Evolutionary conservation across 2,888 invertebrate genomes (phyloP).

Genomic region (Clunio marinus): DNA sequence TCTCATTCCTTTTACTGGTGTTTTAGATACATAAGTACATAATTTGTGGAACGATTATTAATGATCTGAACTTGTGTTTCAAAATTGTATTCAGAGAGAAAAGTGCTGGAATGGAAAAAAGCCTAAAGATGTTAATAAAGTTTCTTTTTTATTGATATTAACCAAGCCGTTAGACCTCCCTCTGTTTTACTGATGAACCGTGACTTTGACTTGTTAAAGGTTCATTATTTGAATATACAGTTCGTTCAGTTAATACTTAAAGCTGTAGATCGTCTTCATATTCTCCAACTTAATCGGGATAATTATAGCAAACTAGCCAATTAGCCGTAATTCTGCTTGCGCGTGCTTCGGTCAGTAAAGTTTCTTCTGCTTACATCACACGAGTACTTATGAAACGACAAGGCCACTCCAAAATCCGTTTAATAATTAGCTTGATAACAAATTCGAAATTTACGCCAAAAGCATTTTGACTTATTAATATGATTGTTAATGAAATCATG

Average conservation of each 20-base stretch:
- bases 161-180: background rate
- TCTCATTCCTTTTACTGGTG: too few species aligned
- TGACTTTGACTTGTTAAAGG: slow-evolving; percentile 13
- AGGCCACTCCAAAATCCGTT: too few species aligned
- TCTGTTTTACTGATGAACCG: background rate
- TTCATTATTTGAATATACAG: background rate
- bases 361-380: slow-evolving; percentile 1
- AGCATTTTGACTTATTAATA: too few species aligned
- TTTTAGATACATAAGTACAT: too few species aligned
- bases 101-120: too few species aligned
- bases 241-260: background rate
- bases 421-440: too few species aligned
- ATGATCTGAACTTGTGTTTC: background rate
- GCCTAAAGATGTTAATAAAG: too few species aligned
- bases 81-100: too few species aligned
- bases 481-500: too few species aligned
- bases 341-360: background rate
- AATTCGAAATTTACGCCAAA: too few species aligned
- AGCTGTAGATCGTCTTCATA: background rate
- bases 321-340: background rate
- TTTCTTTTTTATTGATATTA: too few species aligned
- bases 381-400: too few species aligned
- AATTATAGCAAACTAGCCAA: background rate
- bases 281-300: background rate
- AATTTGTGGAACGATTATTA: background rate